These are phyloP conservation scores for Apodemia mormo DNA, from an alignment of 2,888 invertebrate genomes.

Conservation along the genomic window DNA sequence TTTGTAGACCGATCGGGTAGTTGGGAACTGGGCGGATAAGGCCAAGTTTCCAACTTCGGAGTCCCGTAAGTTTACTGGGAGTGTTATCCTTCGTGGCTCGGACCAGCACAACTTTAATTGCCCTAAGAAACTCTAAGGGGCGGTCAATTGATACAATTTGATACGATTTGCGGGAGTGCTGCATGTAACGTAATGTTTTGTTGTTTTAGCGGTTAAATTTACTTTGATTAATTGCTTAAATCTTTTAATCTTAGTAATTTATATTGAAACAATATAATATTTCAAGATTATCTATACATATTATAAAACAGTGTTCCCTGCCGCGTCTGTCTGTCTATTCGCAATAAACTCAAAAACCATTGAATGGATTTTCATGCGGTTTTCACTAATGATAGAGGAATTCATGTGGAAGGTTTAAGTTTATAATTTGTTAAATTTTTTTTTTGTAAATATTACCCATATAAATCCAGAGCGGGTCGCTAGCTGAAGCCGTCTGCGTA, in stretches of 20 bases:
- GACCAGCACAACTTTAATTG: slow-evolving; percentile 68
- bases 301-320: no score
- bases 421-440: no score
- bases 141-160: slow-evolving; percentile 66
- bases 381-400: no score
- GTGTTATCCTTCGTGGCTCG: slow-evolving; percentile 44
- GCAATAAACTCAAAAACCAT: no score
- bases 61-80: slow-evolving; percentile 36
- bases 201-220: neutral
- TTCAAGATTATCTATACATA: no score
- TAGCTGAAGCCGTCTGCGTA: no score
- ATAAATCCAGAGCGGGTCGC: no score
- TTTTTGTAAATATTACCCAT: no score
- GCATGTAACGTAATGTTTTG: neutral
- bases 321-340: no score
- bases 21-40: slow-evolving; percentile 51
- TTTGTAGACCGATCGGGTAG: slow-evolving; percentile 63
- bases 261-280: neutral
- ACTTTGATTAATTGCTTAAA: neutral
- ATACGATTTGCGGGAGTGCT: slow-evolving; percentile 50
- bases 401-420: no score
- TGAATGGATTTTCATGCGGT: no score
- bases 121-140: slow-evolving; percentile 51
- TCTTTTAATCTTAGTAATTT: neutral
- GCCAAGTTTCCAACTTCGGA: slow-evolving; percentile 44